These are phyloP conservation scores for Rhinopomastus cyanomelas DNA, from an alignment of 2,113 vertebrate species.

Conservation along the genomic window DNA sequence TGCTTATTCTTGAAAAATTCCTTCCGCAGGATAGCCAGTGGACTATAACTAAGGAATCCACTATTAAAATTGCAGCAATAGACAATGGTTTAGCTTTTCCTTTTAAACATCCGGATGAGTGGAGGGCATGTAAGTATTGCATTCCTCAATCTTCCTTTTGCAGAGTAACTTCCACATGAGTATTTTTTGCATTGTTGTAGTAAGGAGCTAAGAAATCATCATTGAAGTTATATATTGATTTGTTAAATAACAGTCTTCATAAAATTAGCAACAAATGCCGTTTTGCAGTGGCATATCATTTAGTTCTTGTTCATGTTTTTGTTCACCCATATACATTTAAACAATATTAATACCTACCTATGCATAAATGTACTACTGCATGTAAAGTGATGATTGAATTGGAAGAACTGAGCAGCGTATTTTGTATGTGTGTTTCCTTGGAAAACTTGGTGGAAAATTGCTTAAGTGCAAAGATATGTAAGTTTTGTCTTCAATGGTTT, in stretches of 20 bases:
- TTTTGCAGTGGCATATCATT: not conserved
- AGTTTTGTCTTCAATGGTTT: not conserved
- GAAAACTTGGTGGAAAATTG: not conserved
- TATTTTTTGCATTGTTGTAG: not conserved
- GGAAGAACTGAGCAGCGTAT: not conserved
- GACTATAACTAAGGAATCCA: slow-evolving; percentile 71
- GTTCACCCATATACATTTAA: not conserved
- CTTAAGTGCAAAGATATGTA: not conserved
- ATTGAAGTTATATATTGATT: not conserved
- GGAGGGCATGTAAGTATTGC: slow-evolving; percentile 87
- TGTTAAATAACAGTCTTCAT: not conserved
- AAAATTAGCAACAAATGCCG: not conserved
- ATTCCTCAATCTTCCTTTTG: not conserved
- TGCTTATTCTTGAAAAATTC: not conserved
- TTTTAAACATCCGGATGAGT: slow-evolving; percentile 97
- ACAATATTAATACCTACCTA: not conserved
- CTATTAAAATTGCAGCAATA: slow-evolving; percentile 93
- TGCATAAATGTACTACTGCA: not conserved
- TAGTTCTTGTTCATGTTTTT: not conserved
- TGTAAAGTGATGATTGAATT: not conserved
- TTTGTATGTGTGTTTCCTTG: not conserved
- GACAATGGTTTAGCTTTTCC: slow-evolving; percentile 98
- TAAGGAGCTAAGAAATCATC: not conserved
- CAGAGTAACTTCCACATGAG: not conserved
- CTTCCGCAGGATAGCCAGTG: slow-evolving; percentile 78